Evolutionary conservation across 2,888 invertebrate genomes (phyloP), one percentile per base, ranked within the genome.

Genomic region (Sinohyriopsis cumingii): DNA sequence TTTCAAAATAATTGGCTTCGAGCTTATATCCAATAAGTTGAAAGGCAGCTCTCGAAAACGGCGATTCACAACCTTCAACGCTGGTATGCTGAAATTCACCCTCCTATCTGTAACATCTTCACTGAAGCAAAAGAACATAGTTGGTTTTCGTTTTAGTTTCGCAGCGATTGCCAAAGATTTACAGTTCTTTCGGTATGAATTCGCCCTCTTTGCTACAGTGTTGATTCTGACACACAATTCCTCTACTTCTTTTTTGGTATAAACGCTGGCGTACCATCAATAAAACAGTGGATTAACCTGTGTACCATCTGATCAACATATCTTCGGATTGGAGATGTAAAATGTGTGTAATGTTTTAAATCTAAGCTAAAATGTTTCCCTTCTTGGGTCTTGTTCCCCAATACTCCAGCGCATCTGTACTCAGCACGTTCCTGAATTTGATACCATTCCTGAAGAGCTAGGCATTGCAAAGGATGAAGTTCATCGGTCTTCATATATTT

Each of bases 301-400:
- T 81, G 80, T 12, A 72, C 69, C 24, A 80, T 67, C 25, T 80
- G 64, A 61, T 82, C 82, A 22, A 69, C 73, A 64, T 78, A 82
- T 55, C 82, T 65, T 53, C 82, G 67, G 24, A 82, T 77, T 28
- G 82, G 82, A 22, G 82, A 82, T 1, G 82, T 82, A 68, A 82
- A 82, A 62, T 82, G 82, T 1, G 74, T 74, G 68, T 82, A 82
- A 1, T 60, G 71, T 15, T 63, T 57, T 5, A 74, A 68, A 15
- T 68, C 56, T 5, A 82, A 63, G 24, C 76, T 70, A 54, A 73
- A 80, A 67, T 80, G 81, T 9, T 15, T 25, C 15, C 53, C 59
- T n/a, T 73, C 70, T 1, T 63, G 3, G 5, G 33, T 59, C 7
- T 53, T 33, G 20, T 25, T 25, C 12, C 24, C 4, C 6, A 64